Evolutionary conservation across 2,797 vertebrate species (phyloP).

Genomic region (Characodon lateralis): DNA sequence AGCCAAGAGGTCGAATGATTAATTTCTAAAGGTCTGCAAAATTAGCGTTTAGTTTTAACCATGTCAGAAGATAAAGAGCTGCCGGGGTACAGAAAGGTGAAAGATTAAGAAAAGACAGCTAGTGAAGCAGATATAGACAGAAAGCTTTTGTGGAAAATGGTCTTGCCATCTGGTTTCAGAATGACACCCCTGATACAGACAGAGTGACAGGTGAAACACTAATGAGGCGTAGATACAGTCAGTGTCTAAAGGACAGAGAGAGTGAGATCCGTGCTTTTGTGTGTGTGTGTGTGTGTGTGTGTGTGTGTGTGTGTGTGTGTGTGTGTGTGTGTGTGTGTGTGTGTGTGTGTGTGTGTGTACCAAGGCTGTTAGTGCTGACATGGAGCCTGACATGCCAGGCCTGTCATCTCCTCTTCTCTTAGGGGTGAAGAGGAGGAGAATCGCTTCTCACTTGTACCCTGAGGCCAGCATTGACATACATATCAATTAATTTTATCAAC

Average conservation of each 20-base stretch:
- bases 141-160: constrained; percentile 26
- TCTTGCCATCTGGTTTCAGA: constrained; percentile 19
- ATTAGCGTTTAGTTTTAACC: neutral
- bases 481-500: constrained; percentile 17
- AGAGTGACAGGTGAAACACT: constrained; percentile 39
- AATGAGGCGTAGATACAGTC: constrained; percentile 42
- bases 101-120: neutral
- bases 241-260: neutral
- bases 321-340: neutral
- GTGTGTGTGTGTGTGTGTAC: constrained; percentile 3
- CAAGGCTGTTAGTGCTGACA: constrained; percentile 37
- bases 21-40: neutral
- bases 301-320: neutral
- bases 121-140: constrained; percentile 25
- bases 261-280: neutral
- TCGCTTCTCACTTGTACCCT: constrained; percentile 31
- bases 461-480: constrained; percentile 41
- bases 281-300: neutral
- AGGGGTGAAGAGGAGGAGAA: constrained; percentile 25
- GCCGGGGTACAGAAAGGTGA: constrained; percentile 22
- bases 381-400: constrained; percentile 34
- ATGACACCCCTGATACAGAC: constrained; percentile 27
- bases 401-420: constrained; percentile 51
- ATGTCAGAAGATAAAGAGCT: constrained; percentile 26
- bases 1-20: constrained; percentile 23